Conservation (phyloP, 2,888 invertebrate species). For the Cantharis lateralis region DNA sequence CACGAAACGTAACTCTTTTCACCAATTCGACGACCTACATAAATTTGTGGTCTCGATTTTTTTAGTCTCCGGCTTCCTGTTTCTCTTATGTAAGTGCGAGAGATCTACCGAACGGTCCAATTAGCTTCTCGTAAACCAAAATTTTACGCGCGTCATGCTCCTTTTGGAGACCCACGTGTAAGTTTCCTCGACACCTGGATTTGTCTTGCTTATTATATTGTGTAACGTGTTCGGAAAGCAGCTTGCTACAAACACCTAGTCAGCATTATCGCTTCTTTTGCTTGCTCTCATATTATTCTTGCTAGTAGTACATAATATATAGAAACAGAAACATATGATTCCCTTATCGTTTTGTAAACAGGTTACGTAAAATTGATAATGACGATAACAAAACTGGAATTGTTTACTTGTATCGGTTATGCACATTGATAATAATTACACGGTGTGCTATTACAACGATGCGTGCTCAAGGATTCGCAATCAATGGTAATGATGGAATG, state of each 20-base stretch:
- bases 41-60: background rate
- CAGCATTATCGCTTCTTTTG: no score
- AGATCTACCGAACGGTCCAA: background rate
- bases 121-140: no score
- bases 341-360: background rate
- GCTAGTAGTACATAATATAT: background rate
- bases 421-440: conserved; percentile 5
- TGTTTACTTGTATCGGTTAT: background rate
- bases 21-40: background rate
- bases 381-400: background rate
- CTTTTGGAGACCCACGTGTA: background rate
- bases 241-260: no score
- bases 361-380: conserved; percentile 12
- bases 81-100: background rate
- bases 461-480: conserved; percentile 17
- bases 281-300: background rate
- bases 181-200: background rate
- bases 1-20: background rate
- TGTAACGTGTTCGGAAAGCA: no score
- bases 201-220: no score
- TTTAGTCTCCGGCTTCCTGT: background rate
- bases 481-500: conserved; percentile 22
- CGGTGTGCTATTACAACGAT: conserved; percentile 6
- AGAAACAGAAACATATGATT: background rate
- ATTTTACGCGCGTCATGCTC: no score